phyloP scores from a whole-genome alignment of 2,113 vertebrate species.

The Laticauda colubrina region DNA sequence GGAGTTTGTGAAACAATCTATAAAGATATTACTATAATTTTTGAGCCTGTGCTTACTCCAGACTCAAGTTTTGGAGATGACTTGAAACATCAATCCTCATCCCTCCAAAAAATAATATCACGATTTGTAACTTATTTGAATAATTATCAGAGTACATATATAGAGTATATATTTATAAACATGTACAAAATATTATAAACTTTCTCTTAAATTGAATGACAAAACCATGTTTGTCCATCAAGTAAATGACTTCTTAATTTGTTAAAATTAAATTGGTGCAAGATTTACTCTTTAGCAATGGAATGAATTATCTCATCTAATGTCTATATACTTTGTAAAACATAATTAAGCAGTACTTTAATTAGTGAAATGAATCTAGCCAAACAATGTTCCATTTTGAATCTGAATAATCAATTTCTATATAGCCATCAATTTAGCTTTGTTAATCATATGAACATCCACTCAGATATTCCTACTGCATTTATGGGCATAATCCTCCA shows the following conservation, averaged over 20 bases:
- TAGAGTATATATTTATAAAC: neutral
- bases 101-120: neutral
- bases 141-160: neutral
- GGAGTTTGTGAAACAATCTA: neutral
- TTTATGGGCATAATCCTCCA: neutral
- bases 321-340: conserved; percentile 16
- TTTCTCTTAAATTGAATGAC: conserved; percentile 13
- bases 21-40: conserved; percentile 5
- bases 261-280: conserved; percentile 16
- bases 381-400: fast-evolving
- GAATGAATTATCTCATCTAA: neutral
- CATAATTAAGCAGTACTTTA: neutral
- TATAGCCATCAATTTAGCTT: neutral
- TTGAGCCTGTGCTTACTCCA: neutral
- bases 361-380: neutral
- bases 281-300: neutral
- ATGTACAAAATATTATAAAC: neutral
- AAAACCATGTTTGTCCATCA: neutral
- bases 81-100: neutral
- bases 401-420: neutral
- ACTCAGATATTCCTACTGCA: conserved; percentile 19
- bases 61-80: conserved; percentile 4
- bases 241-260: neutral
- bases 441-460: neutral
- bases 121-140: neutral